phyloP scores from a whole-genome alignment of 2,797 vertebrate species.

The Macropus fuliginosus region DNA sequence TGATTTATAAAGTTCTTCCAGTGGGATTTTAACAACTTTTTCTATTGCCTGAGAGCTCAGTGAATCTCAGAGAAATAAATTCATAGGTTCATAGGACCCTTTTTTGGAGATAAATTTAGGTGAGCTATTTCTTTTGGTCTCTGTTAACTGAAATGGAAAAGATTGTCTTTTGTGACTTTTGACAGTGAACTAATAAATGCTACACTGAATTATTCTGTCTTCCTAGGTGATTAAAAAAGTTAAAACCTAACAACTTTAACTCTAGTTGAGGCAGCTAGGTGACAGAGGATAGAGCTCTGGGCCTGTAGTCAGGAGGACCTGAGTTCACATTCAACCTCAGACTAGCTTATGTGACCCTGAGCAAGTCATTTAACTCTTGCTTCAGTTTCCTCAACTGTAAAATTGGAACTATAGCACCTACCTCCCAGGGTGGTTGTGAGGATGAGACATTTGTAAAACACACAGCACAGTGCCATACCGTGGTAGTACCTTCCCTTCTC shows the following conservation, averaged over 20 bases:
- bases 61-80: neutral
- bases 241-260: neutral
- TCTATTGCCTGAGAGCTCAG: neutral
- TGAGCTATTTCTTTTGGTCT: neutral
- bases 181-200: neutral
- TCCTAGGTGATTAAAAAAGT: neutral
- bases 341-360: neutral
- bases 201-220: neutral
- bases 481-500: neutral
- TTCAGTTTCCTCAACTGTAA: neutral
- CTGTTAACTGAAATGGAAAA: neutral
- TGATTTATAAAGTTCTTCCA: neutral
- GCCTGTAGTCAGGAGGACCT: neutral
- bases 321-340: neutral
- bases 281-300: neutral
- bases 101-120: neutral
- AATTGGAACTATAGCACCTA: neutral
- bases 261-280: neutral
- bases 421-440: neutral
- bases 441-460: neutral
- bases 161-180: neutral
- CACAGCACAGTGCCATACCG: neutral
- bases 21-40: neutral
- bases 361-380: neutral
- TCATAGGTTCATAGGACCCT: neutral